Base-by-base conservation (phyloP, 2,113 vertebrate species). In the Aspiorhynchus laticeps region DNA sequence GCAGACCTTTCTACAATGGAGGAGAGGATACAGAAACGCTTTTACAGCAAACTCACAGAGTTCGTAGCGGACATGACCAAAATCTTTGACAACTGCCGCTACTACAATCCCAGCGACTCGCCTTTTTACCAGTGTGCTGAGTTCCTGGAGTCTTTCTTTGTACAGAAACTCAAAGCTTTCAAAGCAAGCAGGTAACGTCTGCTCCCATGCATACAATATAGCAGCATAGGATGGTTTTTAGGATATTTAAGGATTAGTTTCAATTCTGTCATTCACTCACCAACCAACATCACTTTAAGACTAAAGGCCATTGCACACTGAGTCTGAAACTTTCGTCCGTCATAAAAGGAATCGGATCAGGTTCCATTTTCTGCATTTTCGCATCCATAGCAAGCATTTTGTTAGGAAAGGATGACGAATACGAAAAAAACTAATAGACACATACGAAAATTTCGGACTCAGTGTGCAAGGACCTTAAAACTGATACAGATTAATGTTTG, bases 31-130 rank as follows among this genome's bases (percentile, higher is more conserved):
- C 96, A 97, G 86, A 98, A 96, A 75, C 96, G 98, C 73, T 98
- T 97, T 93, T 99, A 99, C 94, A 97, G 96, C 94, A 99, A 99
- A 91, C 96, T 99, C 91, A 99, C 98, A 0, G 98, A 99, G 94
- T 99, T 98, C 90, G 98, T 99, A 94, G 98, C 98, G 81, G 98
- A 99, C 91, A 98, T 99, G 98, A 99, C 98, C 98, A 99, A 99
- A 98, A 98, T 99, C 93, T 99, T 99, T 88, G 98, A 99, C 95
- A 99, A 99, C 95, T 99, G 98, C 94, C 98, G 98, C 95, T 99
- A 99, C 90, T 99, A 99, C 96, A 99, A 99, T 94, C 98, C 98
- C 83, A 98, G 97, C 76, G 98, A 99, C 93, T 99, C 98, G 74
- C 97, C 97, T 88, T 99, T 99, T 91, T 99, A 97, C 93, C 97